Conservation (phyloP, 1,140 invertebrate genomes). For the Lepidurus packardi region DNA sequence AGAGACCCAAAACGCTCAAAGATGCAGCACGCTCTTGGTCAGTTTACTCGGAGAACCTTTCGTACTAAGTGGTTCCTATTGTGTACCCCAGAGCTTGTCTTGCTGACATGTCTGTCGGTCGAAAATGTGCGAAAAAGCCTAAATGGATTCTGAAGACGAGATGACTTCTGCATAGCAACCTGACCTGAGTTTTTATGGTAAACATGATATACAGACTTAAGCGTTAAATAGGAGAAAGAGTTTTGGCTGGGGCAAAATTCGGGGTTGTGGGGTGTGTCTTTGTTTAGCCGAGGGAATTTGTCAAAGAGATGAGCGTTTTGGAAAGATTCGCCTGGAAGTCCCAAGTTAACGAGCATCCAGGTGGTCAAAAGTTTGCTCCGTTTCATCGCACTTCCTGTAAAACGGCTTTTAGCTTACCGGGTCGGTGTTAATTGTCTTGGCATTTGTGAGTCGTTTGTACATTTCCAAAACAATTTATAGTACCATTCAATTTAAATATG, state of each 20-base stretch:
- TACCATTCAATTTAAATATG: too few relatives aligned
- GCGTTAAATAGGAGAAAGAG: not conserved
- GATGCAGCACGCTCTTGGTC: too few relatives aligned
- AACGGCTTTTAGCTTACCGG: not conserved
- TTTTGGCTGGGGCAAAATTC: not conserved
- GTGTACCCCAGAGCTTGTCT: too few relatives aligned
- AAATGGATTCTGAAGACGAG: too few relatives aligned
- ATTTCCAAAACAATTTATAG: not conserved
- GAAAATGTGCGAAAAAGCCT: too few relatives aligned
- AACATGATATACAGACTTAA: too few relatives aligned
- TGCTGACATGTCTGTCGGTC: too few relatives aligned
- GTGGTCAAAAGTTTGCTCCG: not conserved
- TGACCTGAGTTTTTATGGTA: too few relatives aligned
- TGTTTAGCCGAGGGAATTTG: not conserved
- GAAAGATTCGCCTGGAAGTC: not conserved
- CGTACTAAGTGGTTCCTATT: too few relatives aligned
- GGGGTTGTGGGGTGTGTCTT: not conserved
- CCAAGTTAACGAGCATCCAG: not conserved
- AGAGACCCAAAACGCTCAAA: too few relatives aligned
- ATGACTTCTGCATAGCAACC: too few relatives aligned
- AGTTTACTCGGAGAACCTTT: too few relatives aligned
- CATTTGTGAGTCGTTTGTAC: not conserved
- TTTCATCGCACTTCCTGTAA: conserved; percentile 17
- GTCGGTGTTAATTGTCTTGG: not conserved
- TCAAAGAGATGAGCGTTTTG: not conserved